These are phyloP conservation scores for Tiliqua scincoides DNA, from an alignment of 2,113 vertebrate genomes.

Conservation along the genomic window DNA sequence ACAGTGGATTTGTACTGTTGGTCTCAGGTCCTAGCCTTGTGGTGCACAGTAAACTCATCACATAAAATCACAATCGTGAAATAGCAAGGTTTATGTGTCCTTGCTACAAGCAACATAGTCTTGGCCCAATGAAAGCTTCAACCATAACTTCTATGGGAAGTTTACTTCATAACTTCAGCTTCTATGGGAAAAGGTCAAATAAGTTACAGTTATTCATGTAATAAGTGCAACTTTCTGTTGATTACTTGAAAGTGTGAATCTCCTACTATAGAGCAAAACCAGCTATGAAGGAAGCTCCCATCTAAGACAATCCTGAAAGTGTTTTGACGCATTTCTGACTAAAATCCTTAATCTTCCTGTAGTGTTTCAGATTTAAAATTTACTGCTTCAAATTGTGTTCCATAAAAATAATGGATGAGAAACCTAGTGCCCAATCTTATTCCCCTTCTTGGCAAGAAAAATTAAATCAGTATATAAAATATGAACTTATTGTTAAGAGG, in stretches of 20 bases:
- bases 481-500: neutral
- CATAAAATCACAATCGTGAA: neutral
- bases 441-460: neutral
- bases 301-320: neutral
- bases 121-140: neutral
- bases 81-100: neutral
- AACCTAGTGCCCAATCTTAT: neutral
- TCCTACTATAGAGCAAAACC: neutral
- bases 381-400: neutral
- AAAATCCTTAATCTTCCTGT: neutral
- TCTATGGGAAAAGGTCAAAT: neutral
- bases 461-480: neutral
- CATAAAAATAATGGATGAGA: neutral
- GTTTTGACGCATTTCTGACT: neutral
- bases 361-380: neutral
- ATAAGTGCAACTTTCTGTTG: neutral
- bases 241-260: neutral
- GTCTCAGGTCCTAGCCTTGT: conserved; percentile 2
- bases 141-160: neutral
- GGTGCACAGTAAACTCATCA: neutral
- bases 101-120: neutral
- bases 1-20: neutral
- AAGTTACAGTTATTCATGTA: neutral
- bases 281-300: neutral
- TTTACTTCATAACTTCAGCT: neutral